Evolutionary conservation across 2,113 vertebrate species (phyloP).

Genomic region (Nannobrachium achirus): DNA sequence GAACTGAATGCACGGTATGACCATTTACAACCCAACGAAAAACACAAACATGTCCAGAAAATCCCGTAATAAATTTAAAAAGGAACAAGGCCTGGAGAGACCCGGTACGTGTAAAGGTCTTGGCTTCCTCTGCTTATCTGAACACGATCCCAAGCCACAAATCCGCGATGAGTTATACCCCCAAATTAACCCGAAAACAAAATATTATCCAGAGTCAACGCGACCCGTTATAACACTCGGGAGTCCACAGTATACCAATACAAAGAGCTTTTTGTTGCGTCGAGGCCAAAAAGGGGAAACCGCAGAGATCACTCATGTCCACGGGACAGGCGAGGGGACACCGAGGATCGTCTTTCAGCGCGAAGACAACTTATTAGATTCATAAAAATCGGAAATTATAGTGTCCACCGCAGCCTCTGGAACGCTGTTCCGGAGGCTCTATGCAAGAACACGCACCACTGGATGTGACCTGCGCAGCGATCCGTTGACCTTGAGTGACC

Average conservation of each 20-base stretch:
- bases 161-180: constrained; percentile 22
- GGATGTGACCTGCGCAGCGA: background rate
- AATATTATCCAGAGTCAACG: constrained; percentile 27
- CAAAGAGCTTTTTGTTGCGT: background rate
- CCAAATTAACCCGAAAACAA: constrained; percentile 16
- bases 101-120: background rate
- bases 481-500: background rate
- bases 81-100: constrained; percentile 6
- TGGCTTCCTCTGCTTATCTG: background rate
- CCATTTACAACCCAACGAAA: background rate
- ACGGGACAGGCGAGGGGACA: background rate
- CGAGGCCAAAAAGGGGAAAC: background rate
- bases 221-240: background rate
- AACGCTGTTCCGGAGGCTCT: too few relatives aligned
- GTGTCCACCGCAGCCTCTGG: too few relatives aligned
- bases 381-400: background rate
- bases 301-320: background rate
- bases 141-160: constrained; percentile 29
- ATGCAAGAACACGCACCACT: too few relatives aligned
- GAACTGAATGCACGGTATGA: background rate
- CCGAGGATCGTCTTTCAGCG: background rate
- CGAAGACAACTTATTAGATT: background rate
- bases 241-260: background rate
- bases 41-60: background rate
- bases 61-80: background rate